Percentiles rank a stretch among this genome's conserved stretches.
These are phyloP conservation scores for Podarcis siculus DNA, from an alignment of 2,797 vertebrate species.

Conservation along the genomic window DNA sequence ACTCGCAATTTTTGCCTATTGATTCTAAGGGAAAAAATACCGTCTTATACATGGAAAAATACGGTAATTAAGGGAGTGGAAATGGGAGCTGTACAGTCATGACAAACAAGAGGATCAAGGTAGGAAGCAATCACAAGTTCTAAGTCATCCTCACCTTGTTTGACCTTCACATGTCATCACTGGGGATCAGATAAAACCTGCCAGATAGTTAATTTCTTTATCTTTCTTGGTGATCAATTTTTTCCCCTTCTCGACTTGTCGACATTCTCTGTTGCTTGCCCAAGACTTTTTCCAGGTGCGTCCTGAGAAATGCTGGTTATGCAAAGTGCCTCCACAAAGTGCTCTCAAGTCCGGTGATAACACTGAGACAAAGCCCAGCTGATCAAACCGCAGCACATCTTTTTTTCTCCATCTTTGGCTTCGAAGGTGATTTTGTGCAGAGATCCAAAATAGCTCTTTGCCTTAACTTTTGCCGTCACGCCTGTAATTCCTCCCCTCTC, in stretches of 20 bases:
- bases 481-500: background rate
- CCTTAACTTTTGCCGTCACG: background rate
- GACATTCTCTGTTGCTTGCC: background rate
- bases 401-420: background rate
- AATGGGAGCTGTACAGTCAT: background rate
- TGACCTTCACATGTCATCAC: background rate
- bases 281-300: no score
- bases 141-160: background rate
- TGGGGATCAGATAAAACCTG: background rate
- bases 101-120: background rate
- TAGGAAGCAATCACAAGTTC: background rate
- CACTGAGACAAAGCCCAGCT: background rate
- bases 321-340: no score
- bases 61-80: background rate
- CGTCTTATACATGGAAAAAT: no score
- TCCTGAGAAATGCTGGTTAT: background rate
- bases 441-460: background rate
- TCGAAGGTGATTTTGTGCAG: background rate
- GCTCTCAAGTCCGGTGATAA: background rate
- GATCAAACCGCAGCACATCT: background rate
- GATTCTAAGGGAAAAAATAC: no score
- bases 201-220: background rate
- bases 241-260: background rate
- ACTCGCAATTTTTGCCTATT: no score
- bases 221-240: background rate